Percentiles rank a stretch among this genome's conserved stretches.
phyloP scores from a whole-genome alignment of 2,888 invertebrate genomes.

The Eucriotettix oculatus region DNA sequence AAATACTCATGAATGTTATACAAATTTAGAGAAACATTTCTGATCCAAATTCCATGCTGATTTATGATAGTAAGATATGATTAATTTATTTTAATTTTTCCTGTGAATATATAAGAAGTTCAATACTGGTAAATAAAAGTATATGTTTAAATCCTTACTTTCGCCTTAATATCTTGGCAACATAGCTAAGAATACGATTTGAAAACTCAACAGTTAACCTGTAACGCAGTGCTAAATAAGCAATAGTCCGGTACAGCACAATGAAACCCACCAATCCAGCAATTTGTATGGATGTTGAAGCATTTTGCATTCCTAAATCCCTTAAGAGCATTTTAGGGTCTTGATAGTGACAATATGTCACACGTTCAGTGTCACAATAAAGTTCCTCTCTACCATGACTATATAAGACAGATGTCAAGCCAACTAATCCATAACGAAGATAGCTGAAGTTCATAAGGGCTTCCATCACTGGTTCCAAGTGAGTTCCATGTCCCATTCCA shows the following conservation, averaged over 20 bases:
- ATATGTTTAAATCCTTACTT: conserved; percentile 19
- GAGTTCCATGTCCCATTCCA: conserved; percentile 42
- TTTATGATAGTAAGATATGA: no score
- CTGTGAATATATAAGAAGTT: no score
- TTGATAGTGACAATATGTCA: conserved; percentile 35
- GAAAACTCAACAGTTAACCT: conserved; percentile 37
- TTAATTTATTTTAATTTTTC: no score
- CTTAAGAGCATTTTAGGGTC: conserved; percentile 41
- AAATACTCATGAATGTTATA: no score
- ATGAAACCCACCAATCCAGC: conserved; percentile 38
- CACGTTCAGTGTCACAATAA: conserved; percentile 33
- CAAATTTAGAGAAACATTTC: no score
- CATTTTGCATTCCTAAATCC: conserved; percentile 42
- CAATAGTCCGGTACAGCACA: conserved; percentile 32
- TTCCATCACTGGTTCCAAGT: conserved; percentile 35
- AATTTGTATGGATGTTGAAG: conserved; percentile 36
- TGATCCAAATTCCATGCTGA: no score
- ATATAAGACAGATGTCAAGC: conserved; percentile 35
- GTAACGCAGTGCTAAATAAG: conserved; percentile 39
- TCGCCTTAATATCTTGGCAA: conserved; percentile 36
- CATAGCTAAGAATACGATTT: conserved; percentile 34
- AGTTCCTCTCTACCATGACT: conserved; percentile 33
- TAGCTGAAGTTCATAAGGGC: conserved; percentile 38
- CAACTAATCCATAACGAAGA: conserved; percentile 50
- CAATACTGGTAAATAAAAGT: no score